These are phyloP conservation scores for Varanus salvator DNA, from an alignment of 2,113 vertebrate genomes.

Conservation along the genomic window DNA sequence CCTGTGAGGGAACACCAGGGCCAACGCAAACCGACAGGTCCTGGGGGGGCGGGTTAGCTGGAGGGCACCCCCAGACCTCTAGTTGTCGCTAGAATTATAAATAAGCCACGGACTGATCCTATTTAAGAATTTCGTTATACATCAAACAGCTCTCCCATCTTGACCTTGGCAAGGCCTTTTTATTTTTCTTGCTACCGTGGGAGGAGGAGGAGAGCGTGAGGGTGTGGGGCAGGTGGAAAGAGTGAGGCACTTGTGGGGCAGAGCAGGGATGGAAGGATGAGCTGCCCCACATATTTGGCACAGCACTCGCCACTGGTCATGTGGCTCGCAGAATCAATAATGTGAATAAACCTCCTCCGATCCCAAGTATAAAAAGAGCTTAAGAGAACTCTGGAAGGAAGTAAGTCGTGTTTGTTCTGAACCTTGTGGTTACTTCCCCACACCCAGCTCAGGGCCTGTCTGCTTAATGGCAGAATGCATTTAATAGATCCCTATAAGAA, in stretches of 20 bases:
- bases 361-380: neutral
- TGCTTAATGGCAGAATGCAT: slow-evolving; percentile 3
- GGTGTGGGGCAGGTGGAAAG: neutral
- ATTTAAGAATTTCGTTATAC: neutral
- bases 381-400: neutral
- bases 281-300: too few relatives aligned
- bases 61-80: neutral
- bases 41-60: too few relatives aligned
- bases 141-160: neutral
- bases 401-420: neutral
- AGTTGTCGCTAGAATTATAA: neutral
- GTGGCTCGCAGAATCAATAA: neutral
- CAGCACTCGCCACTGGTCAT: too few relatives aligned
- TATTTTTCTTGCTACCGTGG: neutral
- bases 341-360: neutral
- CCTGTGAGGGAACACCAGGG: neutral
- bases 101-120: neutral
- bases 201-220: neutral
- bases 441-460: neutral
- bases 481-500: slow-evolving; percentile 59
- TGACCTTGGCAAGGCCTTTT: neutral
- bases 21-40: neutral
- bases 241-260: neutral
- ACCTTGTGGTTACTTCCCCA: neutral
- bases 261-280: neutral